Conservation (phyloP, 2,888 invertebrate species). For the Scrobipalpa atriplicella region DNA sequence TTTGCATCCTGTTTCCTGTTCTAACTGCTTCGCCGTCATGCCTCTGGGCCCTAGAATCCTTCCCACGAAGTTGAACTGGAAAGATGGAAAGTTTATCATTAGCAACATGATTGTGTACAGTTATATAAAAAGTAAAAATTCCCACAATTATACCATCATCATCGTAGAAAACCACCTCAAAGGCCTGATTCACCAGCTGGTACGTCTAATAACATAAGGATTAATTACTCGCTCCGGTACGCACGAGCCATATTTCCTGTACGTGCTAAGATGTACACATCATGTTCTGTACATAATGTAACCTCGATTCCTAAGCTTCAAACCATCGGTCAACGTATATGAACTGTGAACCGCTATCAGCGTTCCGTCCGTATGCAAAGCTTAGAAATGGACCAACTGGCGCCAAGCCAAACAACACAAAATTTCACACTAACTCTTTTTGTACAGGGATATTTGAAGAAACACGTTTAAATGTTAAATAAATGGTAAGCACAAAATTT, state of each 20-base stretch:
- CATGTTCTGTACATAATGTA: conserved; percentile 61
- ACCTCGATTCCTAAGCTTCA: conserved; percentile 71
- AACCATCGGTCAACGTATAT: conserved; percentile 70
- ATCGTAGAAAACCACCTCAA: conserved; percentile 40
- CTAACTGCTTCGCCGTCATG: conserved; percentile 99
- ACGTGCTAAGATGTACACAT: conserved; percentile 36
- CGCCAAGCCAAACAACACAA: conserved; percentile 57
- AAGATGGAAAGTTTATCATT: conserved; percentile 56
- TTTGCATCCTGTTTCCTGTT: conserved; percentile 99
- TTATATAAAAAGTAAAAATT: conserved; percentile 20
- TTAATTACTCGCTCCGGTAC: conserved; percentile 72
- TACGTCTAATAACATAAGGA: conserved; percentile 62
- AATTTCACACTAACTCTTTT: conserved; percentile 51
- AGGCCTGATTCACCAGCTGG: conserved; percentile 39
- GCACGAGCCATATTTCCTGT: conserved; percentile 69
- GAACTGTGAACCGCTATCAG: conserved; percentile 77
- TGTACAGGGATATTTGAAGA: conserved; percentile 57
- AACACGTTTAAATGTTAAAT: conserved; percentile 48
- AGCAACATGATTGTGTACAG: conserved; percentile 6
- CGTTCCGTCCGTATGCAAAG: conserved; percentile 57
- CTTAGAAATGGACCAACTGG: conserved; percentile 76
- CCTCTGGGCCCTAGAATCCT: conserved; percentile 99
- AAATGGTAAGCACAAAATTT: conserved; percentile 62
- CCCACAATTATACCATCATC: conserved; percentile 12
- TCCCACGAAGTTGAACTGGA: conserved; percentile 99